A percentile compares a stretch with the other conserved stretches of the same genome.
These are phyloP conservation scores for Drosophila jambulina DNA, from an alignment of 1,140 invertebrate species.

Conservation along the genomic window DNA sequence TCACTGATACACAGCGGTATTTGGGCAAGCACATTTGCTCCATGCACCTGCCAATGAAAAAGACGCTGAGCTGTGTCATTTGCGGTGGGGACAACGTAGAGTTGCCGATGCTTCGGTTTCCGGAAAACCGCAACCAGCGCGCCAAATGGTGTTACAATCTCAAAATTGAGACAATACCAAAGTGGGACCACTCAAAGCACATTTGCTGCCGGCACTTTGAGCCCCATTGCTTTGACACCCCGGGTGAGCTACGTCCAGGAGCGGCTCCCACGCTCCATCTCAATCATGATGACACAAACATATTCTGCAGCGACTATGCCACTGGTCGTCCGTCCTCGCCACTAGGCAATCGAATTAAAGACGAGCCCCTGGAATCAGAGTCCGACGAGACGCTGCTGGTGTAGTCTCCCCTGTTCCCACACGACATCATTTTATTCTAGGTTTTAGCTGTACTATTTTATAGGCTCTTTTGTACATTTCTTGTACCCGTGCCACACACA, in stretches of 20 bases:
- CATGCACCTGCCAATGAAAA: conserved; percentile 48
- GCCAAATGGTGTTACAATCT: conserved; percentile 77
- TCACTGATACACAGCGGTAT: conserved; percentile 46
- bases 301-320: conserved; percentile 65
- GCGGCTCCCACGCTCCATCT: conserved; percentile 70
- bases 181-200: conserved; percentile 66
- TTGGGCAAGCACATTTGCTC: conserved; percentile 59
- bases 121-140: conserved; percentile 64
- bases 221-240: conserved; percentile 48
- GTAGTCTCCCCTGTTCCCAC: conserved; percentile 24
- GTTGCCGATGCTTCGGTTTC: conserved; percentile 63
- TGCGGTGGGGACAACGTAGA: conserved; percentile 53
- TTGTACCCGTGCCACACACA: conserved; percentile 52
- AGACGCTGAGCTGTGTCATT: conserved; percentile 44
- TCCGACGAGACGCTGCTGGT: conserved; percentile 59
- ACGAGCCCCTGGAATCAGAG: conserved; percentile 56
- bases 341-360: conserved; percentile 51
- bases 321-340: conserved; percentile 25
- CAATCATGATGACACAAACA: conserved; percentile 61
- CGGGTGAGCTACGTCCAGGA: conserved; percentile 50
- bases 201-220: conserved; percentile 73
- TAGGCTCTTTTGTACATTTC: conserved; percentile 32
- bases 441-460: conserved; percentile 36
- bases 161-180: conserved; percentile 68
- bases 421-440: conserved; percentile 41